These are phyloP conservation scores for Morpho achilles DNA, from an alignment of 2,888 invertebrate genomes.

Conservation along the genomic window DNA sequence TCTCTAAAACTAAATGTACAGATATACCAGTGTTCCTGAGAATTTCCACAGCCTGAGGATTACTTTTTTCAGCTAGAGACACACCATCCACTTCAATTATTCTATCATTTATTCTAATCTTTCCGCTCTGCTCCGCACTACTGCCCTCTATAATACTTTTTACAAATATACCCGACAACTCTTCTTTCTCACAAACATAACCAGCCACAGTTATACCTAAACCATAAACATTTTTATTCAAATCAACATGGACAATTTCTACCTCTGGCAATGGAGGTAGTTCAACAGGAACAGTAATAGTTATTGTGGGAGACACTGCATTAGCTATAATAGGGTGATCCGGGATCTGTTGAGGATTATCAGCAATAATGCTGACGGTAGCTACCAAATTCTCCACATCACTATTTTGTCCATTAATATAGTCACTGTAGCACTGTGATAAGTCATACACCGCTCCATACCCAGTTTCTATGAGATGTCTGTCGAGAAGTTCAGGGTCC, in stretches of 20 bases:
- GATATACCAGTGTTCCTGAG: conserved; percentile 95
- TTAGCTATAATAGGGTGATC: conserved; percentile 58
- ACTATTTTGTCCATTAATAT: conserved; percentile 59
- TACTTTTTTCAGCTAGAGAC: conserved; percentile 93
- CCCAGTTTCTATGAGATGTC: conserved; percentile 89
- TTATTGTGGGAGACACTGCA: conserved; percentile 63
- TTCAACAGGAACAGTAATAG: conserved; percentile 71
- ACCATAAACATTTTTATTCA: conserved; percentile 95
- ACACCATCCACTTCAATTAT: conserved; percentile 97
- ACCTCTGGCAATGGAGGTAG: conserved; percentile 89
- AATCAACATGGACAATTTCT: conserved; percentile 92
- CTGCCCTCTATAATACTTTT: conserved; percentile 98
- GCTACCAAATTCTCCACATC: conserved; percentile 56
- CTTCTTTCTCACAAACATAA: conserved; percentile 98
- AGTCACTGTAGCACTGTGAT: conserved; percentile 60
- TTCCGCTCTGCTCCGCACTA: conserved; percentile 94
- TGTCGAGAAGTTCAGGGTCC: conserved; percentile 93
- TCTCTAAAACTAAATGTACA: conserved; percentile 93
- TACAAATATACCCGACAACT: conserved; percentile 99
- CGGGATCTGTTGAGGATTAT: conserved; percentile 64
- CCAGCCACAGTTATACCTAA: conserved; percentile 97
- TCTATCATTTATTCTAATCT: conserved; percentile 97
- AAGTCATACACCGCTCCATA: conserved; percentile 80
- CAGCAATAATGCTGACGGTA: conserved; percentile 66
- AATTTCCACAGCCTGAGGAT: conserved; percentile 97